phyloP scores from a whole-genome alignment of 2,113 vertebrate genomes.

The Lonchura striata region DNA sequence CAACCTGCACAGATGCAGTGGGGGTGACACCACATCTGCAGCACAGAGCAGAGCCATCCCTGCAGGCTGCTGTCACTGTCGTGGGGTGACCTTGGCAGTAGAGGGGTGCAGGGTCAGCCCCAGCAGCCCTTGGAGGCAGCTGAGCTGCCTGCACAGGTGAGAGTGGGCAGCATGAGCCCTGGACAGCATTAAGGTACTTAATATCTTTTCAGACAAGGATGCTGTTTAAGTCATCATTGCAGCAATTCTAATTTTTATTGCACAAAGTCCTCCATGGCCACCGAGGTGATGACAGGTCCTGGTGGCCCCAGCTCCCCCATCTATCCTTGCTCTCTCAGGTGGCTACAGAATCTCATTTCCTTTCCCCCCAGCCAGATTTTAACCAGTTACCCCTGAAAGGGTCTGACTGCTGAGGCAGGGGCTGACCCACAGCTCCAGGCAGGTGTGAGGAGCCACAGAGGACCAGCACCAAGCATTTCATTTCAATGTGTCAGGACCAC shows the following conservation, averaged over 20 bases:
- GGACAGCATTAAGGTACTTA: fast-evolving
- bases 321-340: background rate
- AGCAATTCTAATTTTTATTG: background rate
- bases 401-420: fast-evolving
- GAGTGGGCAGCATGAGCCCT: background rate
- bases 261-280: background rate
- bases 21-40: background rate
- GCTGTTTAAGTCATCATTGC: background rate
- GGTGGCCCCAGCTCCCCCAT: background rate
- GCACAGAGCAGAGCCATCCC: background rate
- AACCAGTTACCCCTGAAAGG: background rate
- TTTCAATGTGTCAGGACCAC: fast-evolving
- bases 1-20: fast-evolving
- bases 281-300: background rate
- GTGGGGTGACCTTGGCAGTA: background rate
- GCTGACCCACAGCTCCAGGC: background rate
- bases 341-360: background rate
- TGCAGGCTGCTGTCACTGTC: fast-evolving
- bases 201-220: background rate
- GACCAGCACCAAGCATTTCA: background rate
- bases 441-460: background rate
- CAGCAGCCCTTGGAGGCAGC: background rate
- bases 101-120: background rate
- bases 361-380: background rate
- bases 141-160: background rate